phyloP scores from a whole-genome alignment of 2,797 vertebrate genomes.

The Hydrocynus forskahlii region DNA sequence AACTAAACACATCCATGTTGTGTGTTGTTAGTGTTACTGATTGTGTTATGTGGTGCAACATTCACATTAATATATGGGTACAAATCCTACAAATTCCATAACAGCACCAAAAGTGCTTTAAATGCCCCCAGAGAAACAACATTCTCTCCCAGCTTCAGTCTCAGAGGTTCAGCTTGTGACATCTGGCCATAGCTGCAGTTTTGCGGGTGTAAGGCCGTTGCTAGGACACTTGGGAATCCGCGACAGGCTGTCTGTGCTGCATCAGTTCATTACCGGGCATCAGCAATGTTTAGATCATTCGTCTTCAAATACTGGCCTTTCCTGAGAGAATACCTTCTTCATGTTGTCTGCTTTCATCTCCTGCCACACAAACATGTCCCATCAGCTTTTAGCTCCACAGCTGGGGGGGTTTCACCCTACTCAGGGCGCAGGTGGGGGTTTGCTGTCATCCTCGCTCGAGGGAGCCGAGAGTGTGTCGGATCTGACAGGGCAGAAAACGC shows the following conservation, averaged over 20 bases:
- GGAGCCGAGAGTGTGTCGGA: conserved; percentile 31
- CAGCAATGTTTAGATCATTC: conserved; percentile 40
- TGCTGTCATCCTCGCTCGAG: conserved; percentile 23
- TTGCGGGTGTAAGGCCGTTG: conserved; percentile 40
- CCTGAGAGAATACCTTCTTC: background rate
- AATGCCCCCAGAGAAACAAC: background rate
- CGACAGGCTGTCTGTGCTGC: conserved; percentile 22
- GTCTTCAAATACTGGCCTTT: conserved; percentile 32
- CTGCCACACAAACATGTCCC: conserved; percentile 23
- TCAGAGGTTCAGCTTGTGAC: background rate
- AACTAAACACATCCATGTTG: too few relatives aligned
- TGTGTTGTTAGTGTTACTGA: too few relatives aligned
- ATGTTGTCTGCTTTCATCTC: background rate
- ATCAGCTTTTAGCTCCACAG: conserved; percentile 12
- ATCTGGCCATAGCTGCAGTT: background rate
- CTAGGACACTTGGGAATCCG: conserved; percentile 52
- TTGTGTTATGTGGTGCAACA: too few relatives aligned
- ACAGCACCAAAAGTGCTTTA: background rate
- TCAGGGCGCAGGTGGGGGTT: background rate
- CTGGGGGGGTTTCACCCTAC: background rate
- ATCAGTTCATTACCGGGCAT: conserved; percentile 24
- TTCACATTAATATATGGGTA: too few relatives aligned
- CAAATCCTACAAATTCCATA: background rate
- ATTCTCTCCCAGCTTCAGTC: background rate
- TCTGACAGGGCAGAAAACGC: conserved; percentile 45